Evolutionary conservation across 2,797 vertebrate genomes (phyloP).

Genomic region (Syndactyla subalaris): DNA sequence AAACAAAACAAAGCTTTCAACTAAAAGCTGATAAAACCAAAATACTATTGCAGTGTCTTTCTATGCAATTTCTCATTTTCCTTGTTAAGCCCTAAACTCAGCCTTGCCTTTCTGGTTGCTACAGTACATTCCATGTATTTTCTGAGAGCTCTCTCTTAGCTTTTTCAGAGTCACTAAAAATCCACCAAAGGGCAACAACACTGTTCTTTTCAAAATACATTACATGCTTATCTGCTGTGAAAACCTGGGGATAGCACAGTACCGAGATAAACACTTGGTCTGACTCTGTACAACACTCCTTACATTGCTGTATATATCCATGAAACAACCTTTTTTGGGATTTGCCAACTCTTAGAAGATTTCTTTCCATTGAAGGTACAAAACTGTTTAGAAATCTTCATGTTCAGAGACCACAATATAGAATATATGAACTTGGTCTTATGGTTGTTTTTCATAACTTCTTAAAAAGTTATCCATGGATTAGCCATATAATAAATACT

Average conservation of each 20-base stretch:
- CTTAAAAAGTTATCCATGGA: not conserved
- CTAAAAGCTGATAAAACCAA: not conserved
- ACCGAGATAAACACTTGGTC: constrained; percentile 2
- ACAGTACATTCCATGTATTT: fast-evolving
- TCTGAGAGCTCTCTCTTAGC: not conserved
- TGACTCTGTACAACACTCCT: not conserved
- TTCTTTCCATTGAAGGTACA: not conserved
- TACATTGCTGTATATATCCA: not conserved
- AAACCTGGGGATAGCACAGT: constrained; percentile 3
- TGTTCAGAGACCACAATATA: not conserved
- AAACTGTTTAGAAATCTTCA: not conserved
- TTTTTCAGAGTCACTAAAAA: constrained; percentile 11
- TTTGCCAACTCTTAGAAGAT: not conserved
- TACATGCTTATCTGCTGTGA: not conserved
- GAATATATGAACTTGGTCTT: not conserved
- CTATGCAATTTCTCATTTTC: not conserved
- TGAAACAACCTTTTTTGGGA: not conserved
- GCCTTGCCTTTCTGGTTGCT: not conserved
- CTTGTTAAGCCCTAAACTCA: not conserved
- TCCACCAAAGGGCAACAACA: not conserved
- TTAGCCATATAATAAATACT: not conserved
- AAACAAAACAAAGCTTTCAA: not conserved
- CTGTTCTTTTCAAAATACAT: not conserved
- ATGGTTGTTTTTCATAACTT: not conserved
- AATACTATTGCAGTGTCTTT: not conserved